Evolutionary conservation across 2,888 invertebrate genomes (phyloP), one percentile per base, ranked within the genome.

Genomic region (Aproaerema taeniolella): DNA sequence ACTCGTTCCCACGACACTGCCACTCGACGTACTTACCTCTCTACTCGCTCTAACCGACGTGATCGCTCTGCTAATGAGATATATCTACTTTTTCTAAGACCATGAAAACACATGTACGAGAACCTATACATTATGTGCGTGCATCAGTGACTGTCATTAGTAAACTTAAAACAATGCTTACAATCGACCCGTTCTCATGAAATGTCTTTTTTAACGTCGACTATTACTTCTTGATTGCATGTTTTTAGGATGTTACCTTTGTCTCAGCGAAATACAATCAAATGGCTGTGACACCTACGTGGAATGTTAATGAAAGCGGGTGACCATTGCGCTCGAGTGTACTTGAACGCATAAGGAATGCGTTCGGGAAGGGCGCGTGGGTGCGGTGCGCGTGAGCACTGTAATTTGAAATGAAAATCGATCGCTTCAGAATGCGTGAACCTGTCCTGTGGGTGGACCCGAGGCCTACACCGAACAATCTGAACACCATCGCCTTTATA

Each of bases 331-430:
- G 45, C 45, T 52, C 47, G 28, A 52, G 58, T 60, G 63, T 71
- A 62, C 65, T 61, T 70, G 63, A 66, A 69, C 58, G 61, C 57
- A 65, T 54, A 67, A 72, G 69, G 70, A 75, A 76, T 69, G 69
- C 62, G 53, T 66, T 66, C 58, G 54, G 58, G 57, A 67, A 67
- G 62, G 63, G 67, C 47, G 74, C 64, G 78, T 80, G 64, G 79
- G 79, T 16, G 39, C 24, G 15, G 3, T 56, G 59, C 56, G 57
- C 55, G 52, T 57, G 58, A 57, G 69, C 58, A 61, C 62, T 70
- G 66, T 73, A 77, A 78, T 77, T 80, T 79, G 71, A 77, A 80
- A 80, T 77, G 75, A 80, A 82, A 81, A 81, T 78, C 74, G 66
- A 75, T 72, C 68, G 67, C 70, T 74, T 74, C 72, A 74, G 68